Evolutionary conservation across 2,113 vertebrate genomes (phyloP).

Genomic region (Aleadryas rufinucha): DNA sequence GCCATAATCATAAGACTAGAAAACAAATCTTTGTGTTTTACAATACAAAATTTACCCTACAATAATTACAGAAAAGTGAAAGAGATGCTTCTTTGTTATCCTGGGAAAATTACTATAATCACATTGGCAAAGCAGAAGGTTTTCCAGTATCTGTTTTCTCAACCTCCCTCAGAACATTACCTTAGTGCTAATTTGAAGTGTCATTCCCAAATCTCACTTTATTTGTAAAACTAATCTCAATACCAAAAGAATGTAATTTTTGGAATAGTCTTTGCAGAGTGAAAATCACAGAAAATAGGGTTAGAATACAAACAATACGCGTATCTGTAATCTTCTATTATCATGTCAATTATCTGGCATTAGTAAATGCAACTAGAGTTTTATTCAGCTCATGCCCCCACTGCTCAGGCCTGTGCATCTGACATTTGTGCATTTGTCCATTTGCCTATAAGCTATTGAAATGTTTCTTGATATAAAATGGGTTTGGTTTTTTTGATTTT

Average conservation of each 20-base stretch:
- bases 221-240: conserved; percentile 6
- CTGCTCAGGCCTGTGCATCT: conserved; percentile 10
- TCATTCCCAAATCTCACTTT: background rate
- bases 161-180: background rate
- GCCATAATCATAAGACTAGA: background rate
- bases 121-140: background rate
- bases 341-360: conserved; percentile 36
- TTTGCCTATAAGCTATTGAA: background rate
- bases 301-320: conserved; percentile 27
- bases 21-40: background rate
- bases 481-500: no score
- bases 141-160: conserved; percentile 5
- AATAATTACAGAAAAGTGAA: background rate
- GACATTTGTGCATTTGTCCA: conserved; percentile 13
- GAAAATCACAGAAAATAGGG: conserved; percentile 22
- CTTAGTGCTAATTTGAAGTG: conserved; percentile 12
- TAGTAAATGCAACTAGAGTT: conserved; percentile 10
- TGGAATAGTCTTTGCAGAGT: background rate
- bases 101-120: background rate
- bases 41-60: background rate
- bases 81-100: background rate
- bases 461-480: background rate
- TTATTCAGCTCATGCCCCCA: conserved; percentile 5
- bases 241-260: conserved; percentile 5
- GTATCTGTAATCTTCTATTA: background rate